These are phyloP conservation scores for Antechinus stuartii DNA, from an alignment of 2,113 vertebrate genomes.

Conservation along the genomic window DNA sequence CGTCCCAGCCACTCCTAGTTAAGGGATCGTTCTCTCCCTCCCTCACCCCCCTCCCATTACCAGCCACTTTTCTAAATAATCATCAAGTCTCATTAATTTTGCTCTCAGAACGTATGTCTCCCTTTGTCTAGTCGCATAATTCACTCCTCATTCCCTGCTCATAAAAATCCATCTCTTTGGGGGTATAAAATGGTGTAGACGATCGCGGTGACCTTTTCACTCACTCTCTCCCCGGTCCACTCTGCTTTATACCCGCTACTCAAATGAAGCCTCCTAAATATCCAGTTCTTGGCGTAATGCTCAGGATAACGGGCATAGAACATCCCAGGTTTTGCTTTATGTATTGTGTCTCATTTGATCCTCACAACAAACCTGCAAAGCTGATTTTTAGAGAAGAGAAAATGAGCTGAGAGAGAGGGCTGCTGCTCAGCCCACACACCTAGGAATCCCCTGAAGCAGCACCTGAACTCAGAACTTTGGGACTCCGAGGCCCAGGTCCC, in stretches of 20 bases:
- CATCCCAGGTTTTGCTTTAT: not conserved
- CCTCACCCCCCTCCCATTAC: too few relatives aligned
- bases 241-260: not conserved
- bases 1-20: not conserved
- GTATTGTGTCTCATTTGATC: not conserved
- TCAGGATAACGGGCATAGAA: not conserved
- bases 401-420: not conserved
- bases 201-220: not conserved
- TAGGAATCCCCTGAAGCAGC: not conserved
- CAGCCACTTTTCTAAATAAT: not conserved
- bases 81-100: not conserved
- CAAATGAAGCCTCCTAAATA: not conserved
- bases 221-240: not conserved
- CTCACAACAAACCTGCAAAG: not conserved
- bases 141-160: not conserved
- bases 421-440: fast-evolving
- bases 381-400: not conserved
- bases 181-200: not conserved
- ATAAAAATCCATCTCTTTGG: not conserved
- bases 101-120: not conserved
- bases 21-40: not conserved
- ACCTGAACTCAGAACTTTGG: not conserved
- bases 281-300: not conserved
- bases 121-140: not conserved
- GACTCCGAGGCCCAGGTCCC: not conserved